Evolutionary conservation across 2,888 invertebrate species (phyloP).

Genomic region (Scaptomyza caliginosa): DNA sequence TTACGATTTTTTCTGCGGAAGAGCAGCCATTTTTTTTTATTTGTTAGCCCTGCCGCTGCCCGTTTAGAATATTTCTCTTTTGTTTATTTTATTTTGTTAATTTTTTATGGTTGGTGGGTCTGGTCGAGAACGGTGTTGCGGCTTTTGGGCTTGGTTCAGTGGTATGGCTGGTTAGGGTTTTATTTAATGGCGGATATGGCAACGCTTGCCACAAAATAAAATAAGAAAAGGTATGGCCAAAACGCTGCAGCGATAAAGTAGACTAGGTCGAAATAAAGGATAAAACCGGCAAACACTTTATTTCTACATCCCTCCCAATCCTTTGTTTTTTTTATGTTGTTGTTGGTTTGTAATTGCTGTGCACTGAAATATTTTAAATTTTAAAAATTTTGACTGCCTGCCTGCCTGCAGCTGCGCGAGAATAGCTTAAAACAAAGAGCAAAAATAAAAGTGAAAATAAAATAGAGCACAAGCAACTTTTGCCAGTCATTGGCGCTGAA

Average conservation of each 20-base stretch:
- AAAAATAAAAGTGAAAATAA: slow-evolving; percentile 19
- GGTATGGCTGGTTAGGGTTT: neutral
- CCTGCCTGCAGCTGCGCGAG: slow-evolving; percentile 39
- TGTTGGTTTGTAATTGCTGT: slow-evolving; percentile 39
- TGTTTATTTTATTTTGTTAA: slow-evolving; percentile 69
- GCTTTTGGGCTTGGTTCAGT: slow-evolving; percentile 36
- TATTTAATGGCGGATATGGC: slow-evolving; percentile 75
- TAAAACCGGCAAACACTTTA: slow-evolving; percentile 68
- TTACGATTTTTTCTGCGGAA: slow-evolving; percentile 73
- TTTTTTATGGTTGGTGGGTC: slow-evolving; percentile 68
- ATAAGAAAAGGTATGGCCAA: slow-evolving; percentile 66
- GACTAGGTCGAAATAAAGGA: slow-evolving; percentile 78
- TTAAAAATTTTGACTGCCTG: slow-evolving; percentile 38
- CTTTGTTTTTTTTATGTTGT: neutral
- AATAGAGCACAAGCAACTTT: slow-evolving; percentile 49
- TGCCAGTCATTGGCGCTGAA: slow-evolving; percentile 70
- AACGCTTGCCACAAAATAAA: slow-evolving; percentile 78
- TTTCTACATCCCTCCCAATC: neutral
- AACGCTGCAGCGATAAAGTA: slow-evolving; percentile 67
- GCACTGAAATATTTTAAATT: slow-evolving; percentile 40
- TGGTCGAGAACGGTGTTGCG: slow-evolving; percentile 46
- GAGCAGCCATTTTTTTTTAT: slow-evolving; percentile 45
- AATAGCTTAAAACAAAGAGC: slow-evolving; percentile 30
- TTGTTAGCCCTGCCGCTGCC: slow-evolving; percentile 24
- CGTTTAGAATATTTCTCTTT: slow-evolving; percentile 69